Evolutionary conservation across 2,797 vertebrate species (phyloP).

Genomic region (Hipposideros larvatus): DNA sequence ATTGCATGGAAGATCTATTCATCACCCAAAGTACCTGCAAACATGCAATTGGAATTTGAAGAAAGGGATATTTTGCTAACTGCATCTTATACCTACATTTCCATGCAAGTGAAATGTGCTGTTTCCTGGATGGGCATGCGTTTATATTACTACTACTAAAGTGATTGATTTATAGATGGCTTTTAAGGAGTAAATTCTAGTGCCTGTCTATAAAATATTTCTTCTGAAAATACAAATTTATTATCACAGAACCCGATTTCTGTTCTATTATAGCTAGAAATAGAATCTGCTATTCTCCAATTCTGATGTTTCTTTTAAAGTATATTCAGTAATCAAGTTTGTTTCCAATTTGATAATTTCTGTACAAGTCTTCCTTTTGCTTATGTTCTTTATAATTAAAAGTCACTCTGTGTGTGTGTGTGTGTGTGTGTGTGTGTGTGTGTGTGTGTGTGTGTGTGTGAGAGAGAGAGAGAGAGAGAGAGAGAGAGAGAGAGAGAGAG

Average conservation of each 20-base stretch:
- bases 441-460: no score
- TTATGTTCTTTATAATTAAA: neutral
- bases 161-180: slow-evolving; percentile 39
- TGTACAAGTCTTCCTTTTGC: neutral
- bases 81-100: slow-evolving; percentile 3
- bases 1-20: slow-evolving; percentile 8
- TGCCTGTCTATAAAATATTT: slow-evolving; percentile 62
- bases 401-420: neutral
- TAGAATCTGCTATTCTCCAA: neutral
- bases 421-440: no score
- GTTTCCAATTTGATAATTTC: neutral
- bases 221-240: slow-evolving; percentile 60
- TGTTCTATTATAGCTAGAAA: neutral
- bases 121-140: neutral
- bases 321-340: neutral
- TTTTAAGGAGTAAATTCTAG: slow-evolving; percentile 70
- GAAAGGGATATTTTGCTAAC: slow-evolving; percentile 41
- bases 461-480: neutral
- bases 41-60: slow-evolving; percentile 50
- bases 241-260: neutral
- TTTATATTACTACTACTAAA: slow-evolving; percentile 54
- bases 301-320: neutral
- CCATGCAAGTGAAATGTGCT: neutral
- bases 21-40: neutral
- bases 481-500: neutral